phyloP scores from a whole-genome alignment of 2,797 vertebrate species.

The Acanthopagrus latus region DNA sequence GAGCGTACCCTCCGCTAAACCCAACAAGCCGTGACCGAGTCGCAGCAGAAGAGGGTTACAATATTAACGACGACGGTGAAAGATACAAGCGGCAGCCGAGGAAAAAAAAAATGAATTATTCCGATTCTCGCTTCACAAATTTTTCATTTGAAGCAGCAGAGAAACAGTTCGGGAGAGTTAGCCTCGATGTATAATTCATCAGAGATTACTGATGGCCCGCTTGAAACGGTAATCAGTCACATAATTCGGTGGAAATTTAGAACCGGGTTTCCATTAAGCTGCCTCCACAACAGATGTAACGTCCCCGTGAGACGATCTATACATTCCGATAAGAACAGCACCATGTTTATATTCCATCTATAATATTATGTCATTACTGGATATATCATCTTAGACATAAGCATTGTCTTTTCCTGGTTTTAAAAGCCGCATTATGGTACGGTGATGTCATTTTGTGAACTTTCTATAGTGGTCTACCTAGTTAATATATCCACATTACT shows the following conservation, averaged over 20 bases:
- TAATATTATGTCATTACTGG: no score
- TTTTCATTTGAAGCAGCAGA: constrained; percentile 53
- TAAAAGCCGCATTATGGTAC: no score
- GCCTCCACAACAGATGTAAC: constrained; percentile 31
- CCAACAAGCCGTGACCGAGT: constrained; percentile 62
- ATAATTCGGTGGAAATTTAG: constrained; percentile 25
- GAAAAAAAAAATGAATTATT: constrained; percentile 54
- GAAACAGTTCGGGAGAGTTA: constrained; percentile 52
- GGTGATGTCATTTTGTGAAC: no score
- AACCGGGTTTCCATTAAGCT: constrained; percentile 50
- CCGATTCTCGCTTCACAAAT: constrained; percentile 33
- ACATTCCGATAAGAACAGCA: constrained; percentile 4
- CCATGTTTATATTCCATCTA: no score
- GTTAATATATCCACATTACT: no score
- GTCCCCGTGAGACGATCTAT: constrained; percentile 14
- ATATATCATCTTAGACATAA: no score
- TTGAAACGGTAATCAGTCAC: constrained; percentile 43
- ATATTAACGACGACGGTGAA: constrained; percentile 50
- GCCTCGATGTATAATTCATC: constrained; percentile 55
- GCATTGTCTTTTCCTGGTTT: no score
- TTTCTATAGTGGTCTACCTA: no score
- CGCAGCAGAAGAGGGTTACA: constrained; percentile 42
- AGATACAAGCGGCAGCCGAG: constrained; percentile 32
- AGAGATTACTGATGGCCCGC: constrained; percentile 53
- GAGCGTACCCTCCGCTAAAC: constrained; percentile 56